phyloP scores from a whole-genome alignment of 1,140 invertebrate species.

The Gerris buenoi region DNA sequence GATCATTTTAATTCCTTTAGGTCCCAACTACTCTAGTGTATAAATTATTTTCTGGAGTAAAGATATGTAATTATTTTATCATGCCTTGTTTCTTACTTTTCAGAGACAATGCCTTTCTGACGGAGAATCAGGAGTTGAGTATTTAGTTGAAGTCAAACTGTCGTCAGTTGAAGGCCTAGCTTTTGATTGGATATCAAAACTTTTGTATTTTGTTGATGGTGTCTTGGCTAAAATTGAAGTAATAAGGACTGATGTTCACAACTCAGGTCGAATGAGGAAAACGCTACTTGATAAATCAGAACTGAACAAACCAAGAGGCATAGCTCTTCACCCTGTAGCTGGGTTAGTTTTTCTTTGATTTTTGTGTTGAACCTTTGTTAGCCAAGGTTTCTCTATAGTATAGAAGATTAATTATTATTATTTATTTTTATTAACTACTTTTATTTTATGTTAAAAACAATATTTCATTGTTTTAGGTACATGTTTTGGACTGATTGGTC shows the following conservation, averaged over 20 bases:
- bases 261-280: constrained; percentile 53
- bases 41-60: no score
- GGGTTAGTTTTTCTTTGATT: constrained; percentile 33
- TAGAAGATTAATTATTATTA: no score
- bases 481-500: constrained; percentile 93
- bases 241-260: constrained; percentile 49
- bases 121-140: constrained; percentile 44
- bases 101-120: constrained; percentile 51
- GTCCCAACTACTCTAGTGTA: no score
- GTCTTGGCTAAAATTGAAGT: constrained; percentile 61
- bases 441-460: no score
- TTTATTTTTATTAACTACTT: no score
- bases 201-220: constrained; percentile 82
- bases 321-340: constrained; percentile 68
- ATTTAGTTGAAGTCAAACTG: constrained; percentile 54
- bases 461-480: constrained; percentile 31
- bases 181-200: constrained; percentile 83
- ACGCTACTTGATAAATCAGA: constrained; percentile 55
- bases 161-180: constrained; percentile 82
- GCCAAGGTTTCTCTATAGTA: no score
- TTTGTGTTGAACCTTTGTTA: no score
- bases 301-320: constrained; percentile 68
- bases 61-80: no score
- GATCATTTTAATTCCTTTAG: no score
- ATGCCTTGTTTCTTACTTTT: constrained; percentile 8